Conservation (phyloP, 2,888 invertebrate genomes). For the Apotomis betuletana region DNA sequence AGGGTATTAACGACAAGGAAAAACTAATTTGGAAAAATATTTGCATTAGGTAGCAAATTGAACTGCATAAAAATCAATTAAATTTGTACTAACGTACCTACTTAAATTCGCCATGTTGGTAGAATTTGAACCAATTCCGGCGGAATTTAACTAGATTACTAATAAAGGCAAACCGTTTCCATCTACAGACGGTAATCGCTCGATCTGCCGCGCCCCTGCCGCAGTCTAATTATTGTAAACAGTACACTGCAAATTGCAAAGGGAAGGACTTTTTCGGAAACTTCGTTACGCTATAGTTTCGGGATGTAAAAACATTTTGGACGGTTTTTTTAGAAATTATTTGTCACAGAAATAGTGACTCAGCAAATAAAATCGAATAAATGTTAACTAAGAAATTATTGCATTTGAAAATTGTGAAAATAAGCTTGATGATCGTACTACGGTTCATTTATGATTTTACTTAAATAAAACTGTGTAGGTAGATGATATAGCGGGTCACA, state of each 20-base stretch:
- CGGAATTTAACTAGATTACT: conserved; percentile 18
- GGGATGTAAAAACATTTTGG: too few relatives aligned
- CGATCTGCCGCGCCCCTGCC: conserved; percentile 21
- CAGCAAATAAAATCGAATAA: too few relatives aligned
- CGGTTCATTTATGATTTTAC: too few relatives aligned
- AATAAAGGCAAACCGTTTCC: conserved; percentile 21
- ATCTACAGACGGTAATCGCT: conserved; percentile 27
- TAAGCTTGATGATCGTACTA: too few relatives aligned
- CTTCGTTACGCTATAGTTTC: too few relatives aligned
- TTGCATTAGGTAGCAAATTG: neutral
- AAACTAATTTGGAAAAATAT: neutral
- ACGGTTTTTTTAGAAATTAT: too few relatives aligned
- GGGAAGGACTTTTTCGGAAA: too few relatives aligned
- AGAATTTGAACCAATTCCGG: conserved; percentile 1
- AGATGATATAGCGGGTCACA: too few relatives aligned
- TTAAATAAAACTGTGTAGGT: too few relatives aligned
- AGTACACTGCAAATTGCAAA: neutral
- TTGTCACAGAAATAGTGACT: too few relatives aligned
- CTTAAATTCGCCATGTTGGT: conserved; percentile 7
- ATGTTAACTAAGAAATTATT: too few relatives aligned
- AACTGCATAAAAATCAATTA: neutral
- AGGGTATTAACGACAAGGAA: neutral
- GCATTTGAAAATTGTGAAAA: too few relatives aligned
- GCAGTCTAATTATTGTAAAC: conserved; percentile 2
- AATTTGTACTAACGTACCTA: neutral